Evolutionary conservation across 2,888 invertebrate species (phyloP).

Genomic region (Ochropleura leucogaster): DNA sequence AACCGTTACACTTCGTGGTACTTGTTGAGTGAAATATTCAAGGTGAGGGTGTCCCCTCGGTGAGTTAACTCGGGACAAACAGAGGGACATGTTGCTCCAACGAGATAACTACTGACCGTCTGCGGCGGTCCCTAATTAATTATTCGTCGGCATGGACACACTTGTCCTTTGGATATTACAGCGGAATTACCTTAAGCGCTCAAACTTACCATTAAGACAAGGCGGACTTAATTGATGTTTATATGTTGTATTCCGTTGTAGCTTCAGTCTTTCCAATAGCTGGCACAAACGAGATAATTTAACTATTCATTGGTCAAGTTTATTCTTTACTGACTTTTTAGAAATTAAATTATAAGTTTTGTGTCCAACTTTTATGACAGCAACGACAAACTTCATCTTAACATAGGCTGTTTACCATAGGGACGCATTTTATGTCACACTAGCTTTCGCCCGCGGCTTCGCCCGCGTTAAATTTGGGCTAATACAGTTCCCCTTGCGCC

Average conservation of each 20-base stretch:
- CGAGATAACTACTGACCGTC: slow-evolving; percentile 64
- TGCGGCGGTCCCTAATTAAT: slow-evolving; percentile 56
- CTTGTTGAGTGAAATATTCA: slow-evolving; percentile 71
- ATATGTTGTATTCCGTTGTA: slow-evolving; percentile 9
- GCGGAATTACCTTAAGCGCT: slow-evolving; percentile 34
- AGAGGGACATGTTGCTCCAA: slow-evolving; percentile 56
- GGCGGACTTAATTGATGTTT: slow-evolving; percentile 26
- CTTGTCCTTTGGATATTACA: slow-evolving; percentile 43
- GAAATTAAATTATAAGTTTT: neutral
- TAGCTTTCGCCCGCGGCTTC: too few species aligned
- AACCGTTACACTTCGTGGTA: slow-evolving; percentile 53
- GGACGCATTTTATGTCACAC: neutral
- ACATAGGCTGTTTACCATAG: neutral
- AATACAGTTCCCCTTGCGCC: too few species aligned
- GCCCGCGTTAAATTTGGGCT: too few species aligned
- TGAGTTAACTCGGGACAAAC: slow-evolving; percentile 61
- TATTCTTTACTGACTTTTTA: neutral
- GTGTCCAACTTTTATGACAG: neutral
- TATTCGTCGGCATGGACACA: slow-evolving; percentile 58
- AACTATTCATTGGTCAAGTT: neutral
- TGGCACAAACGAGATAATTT: neutral
- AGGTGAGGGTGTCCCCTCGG: slow-evolving; percentile 60
- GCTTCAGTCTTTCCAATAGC: neutral
- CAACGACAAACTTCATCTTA: neutral
- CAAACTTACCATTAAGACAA: slow-evolving; percentile 30